Evolutionary conservation across 2,888 invertebrate species (phyloP).

Genomic region (Meteorus cinctellus): DNA sequence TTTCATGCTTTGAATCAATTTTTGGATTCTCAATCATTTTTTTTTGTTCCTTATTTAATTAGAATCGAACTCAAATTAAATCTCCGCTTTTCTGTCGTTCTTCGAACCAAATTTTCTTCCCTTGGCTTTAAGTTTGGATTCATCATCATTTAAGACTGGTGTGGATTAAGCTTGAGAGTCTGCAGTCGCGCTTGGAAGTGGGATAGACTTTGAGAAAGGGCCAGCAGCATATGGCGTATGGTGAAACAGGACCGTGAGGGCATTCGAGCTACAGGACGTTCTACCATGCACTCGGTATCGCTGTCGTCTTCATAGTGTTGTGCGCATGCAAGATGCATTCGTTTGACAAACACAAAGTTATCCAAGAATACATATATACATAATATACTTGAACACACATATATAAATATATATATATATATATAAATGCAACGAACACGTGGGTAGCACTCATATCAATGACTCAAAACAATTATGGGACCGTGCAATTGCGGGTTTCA

Average conservation of each 20-base stretch:
- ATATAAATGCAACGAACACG: constrained; percentile 15
- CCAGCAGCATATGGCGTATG: constrained; percentile 63
- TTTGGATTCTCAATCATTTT: no score
- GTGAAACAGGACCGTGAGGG: constrained; percentile 54
- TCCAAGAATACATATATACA: background rate
- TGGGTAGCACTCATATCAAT: constrained; percentile 32
- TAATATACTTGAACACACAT: background rate
- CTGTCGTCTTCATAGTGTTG: background rate
- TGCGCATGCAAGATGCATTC: background rate
- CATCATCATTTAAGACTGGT: background rate
- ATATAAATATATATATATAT: constrained; percentile 4
- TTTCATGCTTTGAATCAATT: no score
- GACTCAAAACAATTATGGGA: constrained; percentile 50
- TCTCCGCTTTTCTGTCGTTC: no score
- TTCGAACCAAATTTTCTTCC: no score
- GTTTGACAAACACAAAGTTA: background rate
- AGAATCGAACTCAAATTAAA: no score
- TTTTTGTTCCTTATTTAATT: no score
- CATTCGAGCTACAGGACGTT: constrained; percentile 42
- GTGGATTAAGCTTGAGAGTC: constrained; percentile 30
- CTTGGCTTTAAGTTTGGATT: background rate
- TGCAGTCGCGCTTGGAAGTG: constrained; percentile 12
- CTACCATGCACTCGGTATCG: constrained; percentile 25
- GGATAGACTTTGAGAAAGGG: constrained; percentile 50
- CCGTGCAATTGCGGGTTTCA: constrained; percentile 56